phyloP scores from a whole-genome alignment of 2,888 invertebrate species.

The Leptura quadrifasciata region DNA sequence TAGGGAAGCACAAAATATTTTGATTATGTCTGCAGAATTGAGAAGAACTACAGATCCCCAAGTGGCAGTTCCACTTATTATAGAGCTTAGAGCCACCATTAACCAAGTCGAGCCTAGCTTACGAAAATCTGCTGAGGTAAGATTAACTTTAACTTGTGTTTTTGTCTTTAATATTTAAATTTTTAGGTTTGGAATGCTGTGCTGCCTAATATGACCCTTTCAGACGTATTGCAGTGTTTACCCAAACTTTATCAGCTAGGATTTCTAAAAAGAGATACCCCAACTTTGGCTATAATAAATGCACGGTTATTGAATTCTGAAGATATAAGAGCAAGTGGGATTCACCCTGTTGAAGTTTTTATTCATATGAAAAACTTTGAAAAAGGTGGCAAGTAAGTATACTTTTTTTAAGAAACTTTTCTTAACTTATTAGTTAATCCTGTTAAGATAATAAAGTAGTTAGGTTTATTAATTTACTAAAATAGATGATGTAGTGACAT shows the following conservation, averaged over 20 bases:
- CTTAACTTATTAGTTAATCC: no score
- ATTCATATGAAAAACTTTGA: constrained; percentile 79
- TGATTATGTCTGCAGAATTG: constrained; percentile 75
- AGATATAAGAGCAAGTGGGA: constrained; percentile 70
- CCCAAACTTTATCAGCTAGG: constrained; percentile 80
- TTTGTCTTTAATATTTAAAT: background rate
- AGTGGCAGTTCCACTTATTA: constrained; percentile 75
- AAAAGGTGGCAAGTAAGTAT: constrained; percentile 78
- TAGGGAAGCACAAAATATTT: constrained; percentile 73
- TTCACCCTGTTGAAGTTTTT: constrained; percentile 78
- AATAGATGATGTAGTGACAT: no score
- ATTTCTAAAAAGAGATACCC: constrained; percentile 76
- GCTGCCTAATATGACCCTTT: constrained; percentile 76
- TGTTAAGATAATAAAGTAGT: no score
- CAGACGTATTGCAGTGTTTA: constrained; percentile 75
- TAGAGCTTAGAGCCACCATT: constrained; percentile 76
- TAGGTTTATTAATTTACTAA: no score
- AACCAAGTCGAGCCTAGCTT: constrained; percentile 83
- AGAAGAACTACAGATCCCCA: constrained; percentile 73
- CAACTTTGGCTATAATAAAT: constrained; percentile 75
- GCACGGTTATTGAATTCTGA: constrained; percentile 76
- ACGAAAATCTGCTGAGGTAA: constrained; percentile 79
- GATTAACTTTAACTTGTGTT: constrained; percentile 50
- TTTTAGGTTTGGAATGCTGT: constrained; percentile 80
- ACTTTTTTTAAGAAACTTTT: background rate